These are phyloP conservation scores for Thunnus albacares DNA, from an alignment of 2,797 vertebrate species.

Conservation along the genomic window DNA sequence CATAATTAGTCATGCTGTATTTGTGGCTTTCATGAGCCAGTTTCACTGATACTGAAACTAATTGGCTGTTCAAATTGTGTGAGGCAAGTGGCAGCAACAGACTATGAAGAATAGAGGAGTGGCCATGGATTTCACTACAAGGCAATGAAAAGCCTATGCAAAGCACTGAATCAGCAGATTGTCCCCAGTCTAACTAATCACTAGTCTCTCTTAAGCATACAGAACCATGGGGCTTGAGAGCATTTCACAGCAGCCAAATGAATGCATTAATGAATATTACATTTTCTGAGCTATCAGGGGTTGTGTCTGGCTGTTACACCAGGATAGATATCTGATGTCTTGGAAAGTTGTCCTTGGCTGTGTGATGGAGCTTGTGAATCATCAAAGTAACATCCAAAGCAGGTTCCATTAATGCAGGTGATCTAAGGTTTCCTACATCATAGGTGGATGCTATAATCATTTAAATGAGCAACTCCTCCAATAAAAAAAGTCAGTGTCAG, in stretches of 20 bases:
- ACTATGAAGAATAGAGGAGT: conserved; percentile 32
- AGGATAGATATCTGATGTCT: conserved; percentile 34
- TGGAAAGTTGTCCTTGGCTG: conserved; percentile 36
- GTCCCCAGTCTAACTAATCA: conserved; percentile 62
- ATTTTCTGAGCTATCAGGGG: conserved; percentile 40
- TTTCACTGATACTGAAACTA: conserved; percentile 45
- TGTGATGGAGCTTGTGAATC: conserved; percentile 18
- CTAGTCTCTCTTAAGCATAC: conserved; percentile 53
- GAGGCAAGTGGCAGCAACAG: conserved; percentile 34
- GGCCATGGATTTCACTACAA: conserved; percentile 36
- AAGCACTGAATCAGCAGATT: conserved; percentile 64
- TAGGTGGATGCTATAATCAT: conserved; percentile 7
- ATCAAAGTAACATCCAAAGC: conserved; percentile 44
- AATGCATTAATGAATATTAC: conserved; percentile 68
- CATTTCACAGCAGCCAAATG: conserved; percentile 56
- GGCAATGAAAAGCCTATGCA: conserved; percentile 45
- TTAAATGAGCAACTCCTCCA: conserved; percentile 8
- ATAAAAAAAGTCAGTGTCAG: conserved; percentile 3
- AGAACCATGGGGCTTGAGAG: conserved; percentile 55
- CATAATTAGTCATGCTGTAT: conserved; percentile 59
- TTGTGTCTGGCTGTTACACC: conserved; percentile 30
- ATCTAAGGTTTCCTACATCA: conserved; percentile 16
- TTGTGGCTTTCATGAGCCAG: conserved; percentile 57
- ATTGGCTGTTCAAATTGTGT: conserved; percentile 59
- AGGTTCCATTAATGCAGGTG: not conserved